Percentiles rank a stretch among this genome's conserved stretches.
These are phyloP conservation scores for Arvicanthis niloticus DNA, from an alignment of 2,113 vertebrate genomes.

Conservation along the genomic window DNA sequence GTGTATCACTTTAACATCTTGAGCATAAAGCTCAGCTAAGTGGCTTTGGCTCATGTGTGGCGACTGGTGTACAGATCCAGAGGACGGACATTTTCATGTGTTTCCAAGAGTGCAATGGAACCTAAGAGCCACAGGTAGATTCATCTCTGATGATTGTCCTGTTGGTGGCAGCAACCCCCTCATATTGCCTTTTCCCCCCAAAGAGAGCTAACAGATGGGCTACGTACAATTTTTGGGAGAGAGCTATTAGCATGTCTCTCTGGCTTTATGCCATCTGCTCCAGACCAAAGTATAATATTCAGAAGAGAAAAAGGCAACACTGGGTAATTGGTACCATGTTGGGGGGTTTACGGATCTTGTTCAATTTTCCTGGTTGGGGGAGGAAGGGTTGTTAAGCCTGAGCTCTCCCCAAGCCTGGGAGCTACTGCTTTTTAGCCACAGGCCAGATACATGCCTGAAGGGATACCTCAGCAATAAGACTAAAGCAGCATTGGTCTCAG, in stretches of 20 bases:
- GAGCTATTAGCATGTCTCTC: slow-evolving; percentile 74
- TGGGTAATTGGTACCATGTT: slow-evolving; percentile 60
- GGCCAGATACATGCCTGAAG: fast-evolving
- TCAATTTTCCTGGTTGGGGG: not conserved
- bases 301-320: slow-evolving; percentile 29
- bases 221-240: slow-evolving; percentile 72
- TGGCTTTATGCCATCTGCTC: slow-evolving; percentile 78
- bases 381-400: not conserved
- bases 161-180: not conserved
- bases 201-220: slow-evolving; percentile 75
- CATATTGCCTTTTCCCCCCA: not conserved
- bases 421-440: not conserved
- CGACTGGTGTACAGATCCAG: not conserved
- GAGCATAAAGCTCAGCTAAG: not conserved
- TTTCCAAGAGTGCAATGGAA: slow-evolving; percentile 12
- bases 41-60: not conserved
- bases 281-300: slow-evolving; percentile 69
- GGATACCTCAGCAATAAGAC: not conserved
- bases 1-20: not conserved
- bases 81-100: not conserved
- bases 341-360: slow-evolving; percentile 7
- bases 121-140: not conserved
- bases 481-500: fast-evolving
- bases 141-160: not conserved
- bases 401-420: not conserved